Evolutionary conservation across 2,113 vertebrate species (phyloP), one percentile per base, ranked within the genome.

Genomic region (Tautogolabrus adspersus): DNA sequence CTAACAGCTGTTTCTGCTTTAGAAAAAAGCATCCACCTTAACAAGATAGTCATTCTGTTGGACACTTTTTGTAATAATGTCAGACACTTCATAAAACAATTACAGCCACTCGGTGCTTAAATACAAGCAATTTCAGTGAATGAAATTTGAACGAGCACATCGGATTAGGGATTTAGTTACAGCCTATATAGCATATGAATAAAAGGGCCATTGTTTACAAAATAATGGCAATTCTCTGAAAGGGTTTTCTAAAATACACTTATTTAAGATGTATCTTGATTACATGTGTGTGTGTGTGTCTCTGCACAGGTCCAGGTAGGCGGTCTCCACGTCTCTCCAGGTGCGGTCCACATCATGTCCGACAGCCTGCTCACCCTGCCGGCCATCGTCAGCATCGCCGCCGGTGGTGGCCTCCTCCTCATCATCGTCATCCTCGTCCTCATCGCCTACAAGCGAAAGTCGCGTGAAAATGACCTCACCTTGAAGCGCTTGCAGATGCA

Each of bases 401-500:
- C 97, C 0, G 98, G 98, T 0, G 98, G 98, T 57, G 96, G 97
- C 63, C 96, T 99, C 49, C 96, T 99, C 1, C 97, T 99, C 76
- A 93, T 99, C 94, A 98, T 99, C 23, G 98, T 99, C 92, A 96
- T 99, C 94, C 96, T 98, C 1, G 98, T 99, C 63, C 97, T 99
- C 87, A 96, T 99, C 8, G 98, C 98, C 90, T 99, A 99, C 93
- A 99, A 99, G 85, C 95, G 98, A 66, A 99, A 99, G 86, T 99
- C 98, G 0, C 95, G 98, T 0, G 97, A 99, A 76, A 99, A 98
- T 0, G 98, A 99, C 93, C 96, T 99, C 77, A 99, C 98, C 2
- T 95, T 99, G 76, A 99, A 99, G 92, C 93, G 98, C 72, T 91
- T 99, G 81, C 98, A 99, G 87, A 99, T 99, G 98, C 98, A 99